Evolutionary conservation across 2,797 vertebrate genomes (phyloP).

Genomic region (Eulemur rubriventer): DNA sequence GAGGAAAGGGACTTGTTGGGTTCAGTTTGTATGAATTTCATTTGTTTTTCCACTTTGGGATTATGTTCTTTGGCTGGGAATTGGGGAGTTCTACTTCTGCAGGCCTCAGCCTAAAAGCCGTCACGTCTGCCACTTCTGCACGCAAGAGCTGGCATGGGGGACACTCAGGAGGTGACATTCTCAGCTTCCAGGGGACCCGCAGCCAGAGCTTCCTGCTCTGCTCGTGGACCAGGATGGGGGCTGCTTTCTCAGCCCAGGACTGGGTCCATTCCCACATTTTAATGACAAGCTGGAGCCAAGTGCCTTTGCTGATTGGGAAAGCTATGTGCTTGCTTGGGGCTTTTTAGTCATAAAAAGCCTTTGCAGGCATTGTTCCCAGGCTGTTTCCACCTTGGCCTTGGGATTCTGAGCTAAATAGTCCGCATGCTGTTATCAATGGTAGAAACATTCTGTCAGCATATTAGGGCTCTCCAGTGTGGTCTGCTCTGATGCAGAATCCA

Average conservation of each 20-base stretch:
- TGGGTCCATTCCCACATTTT: constrained; percentile 63
- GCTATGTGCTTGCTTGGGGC: constrained; percentile 36
- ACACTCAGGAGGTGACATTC: neutral
- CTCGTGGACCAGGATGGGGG: neutral
- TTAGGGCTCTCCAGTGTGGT: constrained; percentile 50
- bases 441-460: neutral
- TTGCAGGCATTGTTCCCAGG: constrained; percentile 56
- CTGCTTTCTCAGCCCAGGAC: neutral
- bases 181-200: neutral
- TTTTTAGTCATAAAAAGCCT: constrained; percentile 60
- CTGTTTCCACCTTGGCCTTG: constrained; percentile 61
- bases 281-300: constrained; percentile 67
- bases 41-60: constrained; percentile 59
- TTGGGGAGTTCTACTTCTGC: neutral
- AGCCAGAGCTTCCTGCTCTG: constrained; percentile 12
- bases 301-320: constrained; percentile 55
- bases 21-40: neutral
- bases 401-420: constrained; percentile 23
- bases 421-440: neutral
- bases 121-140: constrained; percentile 18
- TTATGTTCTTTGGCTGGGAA: constrained; percentile 47
- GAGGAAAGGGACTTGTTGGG: neutral
- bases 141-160: neutral
- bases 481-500: constrained; percentile 15
- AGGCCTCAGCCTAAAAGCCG: neutral